Evolutionary conservation across 1,140 invertebrate species (phyloP).

Genomic region (Melipona quadrifasciata): DNA sequence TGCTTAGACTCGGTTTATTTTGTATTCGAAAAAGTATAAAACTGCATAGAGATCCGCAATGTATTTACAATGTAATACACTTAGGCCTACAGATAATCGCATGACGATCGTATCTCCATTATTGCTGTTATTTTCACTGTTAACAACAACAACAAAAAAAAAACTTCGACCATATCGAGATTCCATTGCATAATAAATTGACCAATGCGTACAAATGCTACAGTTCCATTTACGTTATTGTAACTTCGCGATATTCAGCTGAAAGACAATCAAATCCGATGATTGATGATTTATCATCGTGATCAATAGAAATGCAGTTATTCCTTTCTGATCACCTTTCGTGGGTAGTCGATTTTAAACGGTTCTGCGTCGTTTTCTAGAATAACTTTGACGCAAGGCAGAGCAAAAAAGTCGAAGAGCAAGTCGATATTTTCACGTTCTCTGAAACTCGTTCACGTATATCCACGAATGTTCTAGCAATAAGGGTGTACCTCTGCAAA

Average conservation of each 20-base stretch:
- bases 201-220: neutral
- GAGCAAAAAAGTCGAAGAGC: neutral
- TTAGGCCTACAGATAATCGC: neutral
- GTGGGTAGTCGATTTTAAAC: slow-evolving; percentile 27
- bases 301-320: neutral
- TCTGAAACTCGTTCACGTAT: slow-evolving; percentile 11
- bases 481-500: slow-evolving; percentile 70
- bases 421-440: slow-evolving; percentile 22
- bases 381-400: neutral
- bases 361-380: neutral
- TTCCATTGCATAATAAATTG: neutral
- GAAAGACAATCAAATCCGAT: slow-evolving; percentile 53
- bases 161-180: neutral
- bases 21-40: too few species aligned
- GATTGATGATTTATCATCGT: neutral
- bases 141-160: neutral
- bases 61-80: too few species aligned
- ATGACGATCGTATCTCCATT: neutral
- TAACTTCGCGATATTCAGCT: neutral
- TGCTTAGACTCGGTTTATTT: too few species aligned
- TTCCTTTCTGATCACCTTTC: slow-evolving; percentile 9
- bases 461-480: slow-evolving; percentile 65
- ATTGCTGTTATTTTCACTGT: neutral
- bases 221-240: neutral
- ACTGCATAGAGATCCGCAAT: too few species aligned